Evolutionary conservation across 2,797 vertebrate genomes (phyloP).

Genomic region (Paramormyrops hopkinsi): DNA sequence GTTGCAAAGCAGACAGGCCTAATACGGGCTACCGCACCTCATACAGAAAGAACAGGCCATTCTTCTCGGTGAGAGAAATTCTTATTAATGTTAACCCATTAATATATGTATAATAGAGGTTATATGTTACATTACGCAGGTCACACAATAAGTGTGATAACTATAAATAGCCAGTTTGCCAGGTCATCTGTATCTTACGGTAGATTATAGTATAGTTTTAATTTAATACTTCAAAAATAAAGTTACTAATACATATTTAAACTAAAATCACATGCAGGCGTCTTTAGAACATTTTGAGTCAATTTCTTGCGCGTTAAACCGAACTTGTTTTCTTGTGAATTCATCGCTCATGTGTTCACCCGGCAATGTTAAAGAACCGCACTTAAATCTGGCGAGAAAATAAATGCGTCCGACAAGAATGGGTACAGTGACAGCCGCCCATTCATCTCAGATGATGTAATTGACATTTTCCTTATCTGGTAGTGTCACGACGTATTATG

Average conservation of each 20-base stretch:
- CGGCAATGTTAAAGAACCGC: not conserved
- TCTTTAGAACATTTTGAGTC: not conserved
- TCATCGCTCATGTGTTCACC: not conserved
- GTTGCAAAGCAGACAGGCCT: not conserved
- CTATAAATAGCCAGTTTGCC: not conserved
- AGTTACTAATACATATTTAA: not conserved
- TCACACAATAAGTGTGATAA: not conserved
- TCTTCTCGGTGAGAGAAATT: not conserved
- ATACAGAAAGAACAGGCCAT: not conserved
- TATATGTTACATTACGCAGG: not conserved
- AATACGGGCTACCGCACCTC: not conserved
- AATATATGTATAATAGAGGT: not conserved
- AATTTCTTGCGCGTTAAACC: not conserved
- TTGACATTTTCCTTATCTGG: not conserved
- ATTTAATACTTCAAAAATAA: not conserved
- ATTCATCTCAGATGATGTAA: not conserved
- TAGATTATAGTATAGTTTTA: not conserved
- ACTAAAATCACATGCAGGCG: not conserved
- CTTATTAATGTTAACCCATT: not conserved
- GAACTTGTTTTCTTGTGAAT: not conserved
- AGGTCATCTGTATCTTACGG: not conserved
- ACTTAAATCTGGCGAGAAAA: not conserved
- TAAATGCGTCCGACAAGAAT: not conserved
- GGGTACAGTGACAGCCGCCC: not conserved
- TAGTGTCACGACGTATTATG: not conserved